Evolutionary conservation across 2,113 vertebrate species (phyloP).

Genomic region (Onychostruthus taczanowskii): DNA sequence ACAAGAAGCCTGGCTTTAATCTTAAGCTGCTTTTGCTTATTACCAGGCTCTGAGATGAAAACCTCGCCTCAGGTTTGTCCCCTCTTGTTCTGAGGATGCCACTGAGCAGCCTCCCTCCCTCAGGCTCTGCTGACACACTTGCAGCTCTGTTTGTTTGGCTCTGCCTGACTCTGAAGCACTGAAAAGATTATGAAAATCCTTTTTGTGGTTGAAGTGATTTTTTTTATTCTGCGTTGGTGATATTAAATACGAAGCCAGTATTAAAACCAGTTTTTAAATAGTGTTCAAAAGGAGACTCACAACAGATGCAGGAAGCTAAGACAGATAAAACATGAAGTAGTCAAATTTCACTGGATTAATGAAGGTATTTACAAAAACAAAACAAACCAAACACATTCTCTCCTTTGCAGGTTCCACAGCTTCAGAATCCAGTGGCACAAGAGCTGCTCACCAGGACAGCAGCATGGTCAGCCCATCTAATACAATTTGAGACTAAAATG

Average conservation of each 20-base stretch:
- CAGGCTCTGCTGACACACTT: background rate
- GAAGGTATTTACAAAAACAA: background rate
- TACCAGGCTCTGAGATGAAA: background rate
- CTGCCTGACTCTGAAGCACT: background rate
- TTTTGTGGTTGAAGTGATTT: background rate
- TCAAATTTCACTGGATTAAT: background rate
- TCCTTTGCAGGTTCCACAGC: constrained; percentile 42
- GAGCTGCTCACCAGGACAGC: background rate
- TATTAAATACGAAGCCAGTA: background rate
- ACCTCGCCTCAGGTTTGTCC: background rate
- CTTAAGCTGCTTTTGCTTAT: background rate
- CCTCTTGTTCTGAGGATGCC: background rate
- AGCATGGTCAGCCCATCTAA: background rate
- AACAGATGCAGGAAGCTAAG: background rate
- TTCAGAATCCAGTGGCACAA: background rate
- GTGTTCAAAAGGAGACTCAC: background rate
- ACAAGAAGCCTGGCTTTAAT: background rate
- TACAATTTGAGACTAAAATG: constrained; percentile 19
- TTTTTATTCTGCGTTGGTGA: background rate
- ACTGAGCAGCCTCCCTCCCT: background rate
- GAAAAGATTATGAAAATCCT: background rate
- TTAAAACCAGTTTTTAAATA: background rate
- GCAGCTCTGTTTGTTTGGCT: background rate
- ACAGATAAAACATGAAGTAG: background rate
- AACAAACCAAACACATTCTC: background rate